Conservation (phyloP, 2,888 invertebrate species). For the Drosophila conformis region DNA sequence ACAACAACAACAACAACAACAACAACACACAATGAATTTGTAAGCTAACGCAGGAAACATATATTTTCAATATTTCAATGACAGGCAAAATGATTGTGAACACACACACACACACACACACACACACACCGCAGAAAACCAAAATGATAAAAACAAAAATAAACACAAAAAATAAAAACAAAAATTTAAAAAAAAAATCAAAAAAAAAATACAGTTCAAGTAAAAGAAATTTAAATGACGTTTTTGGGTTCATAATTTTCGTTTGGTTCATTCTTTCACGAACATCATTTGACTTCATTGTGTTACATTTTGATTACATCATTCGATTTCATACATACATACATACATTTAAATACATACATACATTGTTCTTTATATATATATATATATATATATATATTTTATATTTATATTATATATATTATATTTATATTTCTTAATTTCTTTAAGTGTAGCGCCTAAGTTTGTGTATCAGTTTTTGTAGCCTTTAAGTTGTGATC, state of each 20-base stretch:
- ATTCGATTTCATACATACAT: conserved; percentile 23
- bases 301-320: conserved; percentile 55
- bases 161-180: conserved; percentile 59
- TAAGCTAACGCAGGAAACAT: conserved; percentile 56
- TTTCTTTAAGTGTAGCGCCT: conserved; percentile 48
- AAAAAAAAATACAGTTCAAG: conserved; percentile 44
- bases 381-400: conserved; percentile 6
- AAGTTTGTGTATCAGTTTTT: conserved; percentile 51
- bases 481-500: conserved; percentile 77
- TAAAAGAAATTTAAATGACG: conserved; percentile 37
- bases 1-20: conserved; percentile 30
- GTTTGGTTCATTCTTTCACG: conserved; percentile 43
- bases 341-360: conserved; percentile 18
- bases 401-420: neutral
- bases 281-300: conserved; percentile 80
- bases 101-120: conserved; percentile 8
- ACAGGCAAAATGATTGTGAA: conserved; percentile 53
- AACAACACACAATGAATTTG: conserved; percentile 82
- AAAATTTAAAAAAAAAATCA: conserved; percentile 50
- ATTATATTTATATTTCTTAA: conserved; percentile 11
- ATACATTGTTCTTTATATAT: conserved; percentile 8
- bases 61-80: conserved; percentile 27
- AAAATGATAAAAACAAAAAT: conserved; percentile 41
- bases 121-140: conserved; percentile 15
- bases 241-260: conserved; percentile 42